Percentiles rank a stretch among this genome's conserved stretches.
Evolutionary conservation across 23 tunicate genomes (phyloP).

Genomic region (Clavelina lepadiformis): DNA sequence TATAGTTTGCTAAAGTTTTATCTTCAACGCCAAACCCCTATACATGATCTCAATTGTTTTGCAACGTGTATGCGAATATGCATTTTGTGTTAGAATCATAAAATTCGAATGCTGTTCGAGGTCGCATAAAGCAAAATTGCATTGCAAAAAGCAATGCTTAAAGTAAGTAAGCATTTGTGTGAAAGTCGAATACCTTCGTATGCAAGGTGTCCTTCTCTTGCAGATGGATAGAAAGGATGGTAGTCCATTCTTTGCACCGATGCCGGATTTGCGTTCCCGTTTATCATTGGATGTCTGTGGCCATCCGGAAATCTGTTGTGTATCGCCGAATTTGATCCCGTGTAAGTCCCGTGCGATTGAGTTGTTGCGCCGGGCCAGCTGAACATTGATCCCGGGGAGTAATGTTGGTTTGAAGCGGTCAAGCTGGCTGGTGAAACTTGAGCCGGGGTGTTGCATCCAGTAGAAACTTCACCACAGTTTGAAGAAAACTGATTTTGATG

Average conservation of each 20-base stretch:
- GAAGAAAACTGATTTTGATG: conserved; percentile 26
- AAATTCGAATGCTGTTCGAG: too few relatives aligned
- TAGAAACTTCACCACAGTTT: conserved; percentile 15
- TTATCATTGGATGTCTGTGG: conserved; percentile 43
- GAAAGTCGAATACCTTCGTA: conserved; percentile 88
- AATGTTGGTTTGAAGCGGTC: conserved; percentile 43
- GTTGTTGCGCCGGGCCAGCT: conserved; percentile 74
- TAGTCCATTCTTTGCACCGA: conserved; percentile 67
- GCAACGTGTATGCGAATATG: too few relatives aligned
- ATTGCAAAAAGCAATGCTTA: too few relatives aligned
- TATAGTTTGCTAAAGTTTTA: too few relatives aligned
- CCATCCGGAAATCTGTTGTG: conserved; percentile 43
- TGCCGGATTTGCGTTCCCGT: conserved; percentile 32
- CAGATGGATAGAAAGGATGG: conserved; percentile 46
- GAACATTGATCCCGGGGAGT: conserved; percentile 55
- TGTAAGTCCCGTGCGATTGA: conserved; percentile 60
- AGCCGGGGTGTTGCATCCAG: conserved; percentile 28
- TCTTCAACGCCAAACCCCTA: too few relatives aligned
- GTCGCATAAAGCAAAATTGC: too few relatives aligned
- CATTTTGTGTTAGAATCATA: too few relatives aligned
- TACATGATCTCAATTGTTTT: too few relatives aligned
- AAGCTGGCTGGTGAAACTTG: conserved; percentile 61
- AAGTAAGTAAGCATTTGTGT: too few relatives aligned
- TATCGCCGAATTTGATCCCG: conserved; percentile 42
- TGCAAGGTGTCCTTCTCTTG: conserved; percentile 48